Evolutionary conservation across 2,888 invertebrate species (phyloP).

Genomic region (Encarsia formosa): DNA sequence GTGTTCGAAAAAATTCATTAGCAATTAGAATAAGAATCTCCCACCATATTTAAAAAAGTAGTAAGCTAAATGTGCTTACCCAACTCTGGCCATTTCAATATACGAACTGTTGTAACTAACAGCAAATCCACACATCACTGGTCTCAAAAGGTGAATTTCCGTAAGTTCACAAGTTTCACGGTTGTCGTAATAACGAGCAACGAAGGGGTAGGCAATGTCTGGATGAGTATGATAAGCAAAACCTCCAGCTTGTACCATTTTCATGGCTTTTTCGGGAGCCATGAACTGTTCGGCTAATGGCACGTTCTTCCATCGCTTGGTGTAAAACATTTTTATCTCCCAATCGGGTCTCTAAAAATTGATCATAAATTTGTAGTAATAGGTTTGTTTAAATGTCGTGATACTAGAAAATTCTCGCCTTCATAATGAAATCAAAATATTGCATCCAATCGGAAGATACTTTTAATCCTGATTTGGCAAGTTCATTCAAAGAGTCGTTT

Average conservation of each 20-base stretch:
- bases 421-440: slow-evolving; percentile 34
- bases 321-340: slow-evolving; percentile 34
- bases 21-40: too few relatives aligned
- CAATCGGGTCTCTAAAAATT: slow-evolving; percentile 34
- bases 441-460: slow-evolving; percentile 38
- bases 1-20: too few relatives aligned
- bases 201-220: slow-evolving; percentile 38
- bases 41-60: too few relatives aligned
- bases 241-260: slow-evolving; percentile 34
- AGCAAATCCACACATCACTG: slow-evolving; percentile 8
- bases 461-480: slow-evolving; percentile 35
- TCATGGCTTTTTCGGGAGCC: slow-evolving; percentile 36
- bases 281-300: slow-evolving; percentile 34
- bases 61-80: too few relatives aligned
- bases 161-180: slow-evolving; percentile 40
- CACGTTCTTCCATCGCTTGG: slow-evolving; percentile 33
- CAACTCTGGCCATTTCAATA: not conserved
- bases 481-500: slow-evolving; percentile 41
- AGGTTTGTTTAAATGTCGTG: too few relatives aligned
- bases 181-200: slow-evolving; percentile 37
- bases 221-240: slow-evolving; percentile 43
- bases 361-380: too few relatives aligned
- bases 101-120: not conserved
- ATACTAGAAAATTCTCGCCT: too few relatives aligned
- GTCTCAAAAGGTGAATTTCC: slow-evolving; percentile 6